Conservation (phyloP, 2,113 vertebrate species). For the Rhynchopsitta pachyrhyncha region DNA sequence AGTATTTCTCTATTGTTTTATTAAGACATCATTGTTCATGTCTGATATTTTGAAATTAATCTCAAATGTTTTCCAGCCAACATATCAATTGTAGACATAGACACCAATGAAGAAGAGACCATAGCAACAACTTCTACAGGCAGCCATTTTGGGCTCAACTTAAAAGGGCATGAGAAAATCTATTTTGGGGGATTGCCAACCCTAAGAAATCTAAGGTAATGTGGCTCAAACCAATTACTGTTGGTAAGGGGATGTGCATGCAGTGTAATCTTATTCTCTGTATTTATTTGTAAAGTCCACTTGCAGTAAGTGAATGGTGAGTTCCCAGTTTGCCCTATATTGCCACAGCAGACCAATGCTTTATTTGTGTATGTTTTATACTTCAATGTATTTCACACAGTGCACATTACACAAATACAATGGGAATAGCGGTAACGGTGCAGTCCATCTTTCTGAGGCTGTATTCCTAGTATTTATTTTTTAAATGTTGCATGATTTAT, state of each 20-base stretch:
- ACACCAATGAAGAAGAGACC: constrained; percentile 84
- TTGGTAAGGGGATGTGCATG: not conserved
- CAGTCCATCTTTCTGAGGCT: not conserved
- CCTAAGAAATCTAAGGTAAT: constrained; percentile 90
- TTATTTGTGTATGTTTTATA: not conserved
- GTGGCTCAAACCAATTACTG: not conserved
- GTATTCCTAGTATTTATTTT: not conserved
- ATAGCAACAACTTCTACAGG: constrained; percentile 81
- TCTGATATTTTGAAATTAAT: not conserved
- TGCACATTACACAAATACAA: not conserved
- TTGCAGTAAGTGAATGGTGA: not conserved
- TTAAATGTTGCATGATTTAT: not conserved
- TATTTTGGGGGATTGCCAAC: constrained; percentile 95
- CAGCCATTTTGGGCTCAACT: constrained; percentile 90
- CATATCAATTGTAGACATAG: constrained; percentile 87
- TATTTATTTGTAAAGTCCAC: not conserved
- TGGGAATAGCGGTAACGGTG: not conserved
- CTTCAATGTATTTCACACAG: not conserved
- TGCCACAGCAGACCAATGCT: not conserved
- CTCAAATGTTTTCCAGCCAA: constrained; percentile 78
- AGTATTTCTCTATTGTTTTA: not conserved
- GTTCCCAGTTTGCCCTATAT: not conserved
- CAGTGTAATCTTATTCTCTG: not conserved
- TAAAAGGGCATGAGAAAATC: constrained; percentile 90
- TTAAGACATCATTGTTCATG: not conserved